Conservation (phyloP, 2,888 invertebrate genomes). For the Shargacucullia verbasci region DNA sequence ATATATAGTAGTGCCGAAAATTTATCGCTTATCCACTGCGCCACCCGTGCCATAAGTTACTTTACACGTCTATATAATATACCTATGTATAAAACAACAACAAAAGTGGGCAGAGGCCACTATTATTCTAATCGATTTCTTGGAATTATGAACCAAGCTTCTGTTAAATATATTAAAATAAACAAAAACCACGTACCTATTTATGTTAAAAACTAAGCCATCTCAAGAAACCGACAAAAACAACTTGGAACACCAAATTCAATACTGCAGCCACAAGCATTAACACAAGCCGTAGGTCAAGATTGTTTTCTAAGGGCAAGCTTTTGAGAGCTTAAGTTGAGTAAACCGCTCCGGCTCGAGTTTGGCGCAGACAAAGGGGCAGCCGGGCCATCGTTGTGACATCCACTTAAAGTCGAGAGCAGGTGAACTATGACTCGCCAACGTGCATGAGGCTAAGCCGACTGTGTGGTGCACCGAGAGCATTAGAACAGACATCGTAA, state of each 20-base stretch:
- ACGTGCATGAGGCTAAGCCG: constrained; percentile 42
- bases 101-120: no score
- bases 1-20: no score
- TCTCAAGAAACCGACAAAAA: constrained; percentile 15
- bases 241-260: constrained; percentile 10
- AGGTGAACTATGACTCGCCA: constrained; percentile 61
- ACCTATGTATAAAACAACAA: no score
- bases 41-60: no score
- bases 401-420: constrained; percentile 56
- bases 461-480: constrained; percentile 30
- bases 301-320: constrained; percentile 67
- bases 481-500: constrained; percentile 48
- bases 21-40: no score
- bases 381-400: constrained; percentile 55
- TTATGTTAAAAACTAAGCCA: background rate
- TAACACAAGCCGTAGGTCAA: constrained; percentile 59
- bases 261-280: constrained; percentile 29
- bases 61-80: no score
- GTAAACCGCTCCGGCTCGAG: constrained; percentile 59
- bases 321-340: constrained; percentile 63
- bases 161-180: no score
- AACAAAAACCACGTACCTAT: no score
- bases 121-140: no score
- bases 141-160: no score
- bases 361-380: constrained; percentile 63